A percentile compares a stretch with the other conserved stretches of the same genome.
Evolutionary conservation across 2,888 invertebrate species (phyloP).

Genomic region (Lymantria monacha): DNA sequence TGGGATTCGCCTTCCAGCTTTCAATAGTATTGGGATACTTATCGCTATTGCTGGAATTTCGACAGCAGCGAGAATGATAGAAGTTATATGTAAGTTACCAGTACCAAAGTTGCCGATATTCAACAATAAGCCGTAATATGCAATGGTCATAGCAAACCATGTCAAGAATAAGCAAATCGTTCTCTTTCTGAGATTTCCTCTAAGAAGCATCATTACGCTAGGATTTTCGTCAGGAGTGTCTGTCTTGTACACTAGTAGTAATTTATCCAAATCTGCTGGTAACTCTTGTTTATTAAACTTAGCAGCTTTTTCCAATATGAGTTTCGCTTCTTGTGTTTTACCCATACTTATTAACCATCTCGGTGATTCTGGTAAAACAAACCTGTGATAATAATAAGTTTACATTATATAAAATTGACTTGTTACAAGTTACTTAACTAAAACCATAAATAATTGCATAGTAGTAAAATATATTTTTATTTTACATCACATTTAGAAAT

Average conservation of each 20-base stretch:
- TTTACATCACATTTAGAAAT: too few species aligned
- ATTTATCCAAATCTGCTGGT: conserved; percentile 87
- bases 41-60: conserved; percentile 90
- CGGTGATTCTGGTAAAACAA: conserved; percentile 90
- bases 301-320: conserved; percentile 85
- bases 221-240: conserved; percentile 71
- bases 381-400: conserved; percentile 74
- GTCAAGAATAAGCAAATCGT: conserved; percentile 87
- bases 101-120: conserved; percentile 88
- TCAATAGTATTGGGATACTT: conserved; percentile 88
- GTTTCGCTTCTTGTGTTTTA: conserved; percentile 85
- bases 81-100: conserved; percentile 88
- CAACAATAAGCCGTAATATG: conserved; percentile 89
- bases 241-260: conserved; percentile 78
- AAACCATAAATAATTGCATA: too few species aligned
- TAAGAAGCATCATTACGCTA: conserved; percentile 85
- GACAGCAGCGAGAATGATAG: conserved; percentile 87
- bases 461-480: too few species aligned
- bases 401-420: too few species aligned
- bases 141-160: conserved; percentile 90
- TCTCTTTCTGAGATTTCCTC: conserved; percentile 84
- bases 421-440: too few species aligned
- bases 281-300: conserved; percentile 84
- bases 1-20: conserved; percentile 88
- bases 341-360: conserved; percentile 89